Evolutionary conservation across 2,113 vertebrate genomes (phyloP).

Genomic region (Azemiops feae): DNA sequence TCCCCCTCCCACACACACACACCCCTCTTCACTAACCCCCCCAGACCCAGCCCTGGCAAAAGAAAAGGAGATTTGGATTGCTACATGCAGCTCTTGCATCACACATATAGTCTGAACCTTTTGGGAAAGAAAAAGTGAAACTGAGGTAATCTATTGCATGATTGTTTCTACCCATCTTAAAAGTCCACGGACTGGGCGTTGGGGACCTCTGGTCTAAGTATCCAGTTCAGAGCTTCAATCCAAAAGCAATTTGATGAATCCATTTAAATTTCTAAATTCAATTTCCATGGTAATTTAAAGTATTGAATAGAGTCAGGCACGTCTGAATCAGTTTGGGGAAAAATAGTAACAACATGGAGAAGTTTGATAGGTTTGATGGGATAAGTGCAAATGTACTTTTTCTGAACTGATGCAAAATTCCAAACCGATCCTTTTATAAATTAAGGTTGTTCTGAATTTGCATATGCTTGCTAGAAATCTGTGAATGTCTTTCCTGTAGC

Average conservation of each 20-base stretch:
- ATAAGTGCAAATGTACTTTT: neutral
- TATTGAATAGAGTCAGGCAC: neutral
- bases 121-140: neutral
- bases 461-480: neutral
- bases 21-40: neutral
- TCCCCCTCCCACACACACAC: no score
- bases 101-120: neutral
- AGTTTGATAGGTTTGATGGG: neutral
- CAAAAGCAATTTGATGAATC: neutral
- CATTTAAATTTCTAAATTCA: neutral
- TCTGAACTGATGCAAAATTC: neutral
- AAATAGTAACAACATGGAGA: neutral
- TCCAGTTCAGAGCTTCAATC: neutral
- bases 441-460: neutral
- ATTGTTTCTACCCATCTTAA: neutral
- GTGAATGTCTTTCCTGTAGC: neutral
- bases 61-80: neutral
- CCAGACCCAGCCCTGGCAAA: neutral
- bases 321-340: neutral
- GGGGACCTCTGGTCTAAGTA: neutral
- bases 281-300: neutral
- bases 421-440: neutral
- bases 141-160: neutral
- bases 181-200: neutral
- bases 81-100: neutral